Conservation (phyloP, 1,140 invertebrate species). For the Leptinotarsa lineolata region DNA sequence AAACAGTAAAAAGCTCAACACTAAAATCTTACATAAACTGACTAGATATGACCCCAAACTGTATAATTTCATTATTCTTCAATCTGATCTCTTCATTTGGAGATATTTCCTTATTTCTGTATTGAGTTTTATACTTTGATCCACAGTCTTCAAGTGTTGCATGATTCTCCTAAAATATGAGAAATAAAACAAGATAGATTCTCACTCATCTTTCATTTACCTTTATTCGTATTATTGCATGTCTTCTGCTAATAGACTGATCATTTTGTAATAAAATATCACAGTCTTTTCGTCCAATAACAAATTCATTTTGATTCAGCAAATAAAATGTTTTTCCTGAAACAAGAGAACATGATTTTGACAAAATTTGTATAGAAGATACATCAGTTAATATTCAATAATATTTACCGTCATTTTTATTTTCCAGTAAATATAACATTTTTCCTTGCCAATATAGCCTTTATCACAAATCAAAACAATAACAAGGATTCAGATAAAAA, state of each 20-base stretch:
- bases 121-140: slow-evolving; percentile 63
- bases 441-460: not conserved
- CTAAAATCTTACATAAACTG: slow-evolving; percentile 36
- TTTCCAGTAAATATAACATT: slow-evolving; percentile 25
- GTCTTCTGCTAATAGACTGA: slow-evolving; percentile 42
- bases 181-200: not conserved
- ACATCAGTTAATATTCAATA: too few relatives aligned
- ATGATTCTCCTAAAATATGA: slow-evolving; percentile 37
- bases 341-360: slow-evolving; percentile 8
- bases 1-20: too few relatives aligned
- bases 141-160: slow-evolving; percentile 58
- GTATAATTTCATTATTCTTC: slow-evolving; percentile 57
- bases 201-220: slow-evolving; percentile 24
- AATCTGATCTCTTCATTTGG: slow-evolving; percentile 48
- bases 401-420: slow-evolving; percentile 6
- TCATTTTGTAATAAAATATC: slow-evolving; percentile 41
- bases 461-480: too few relatives aligned
- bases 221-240: slow-evolving; percentile 36
- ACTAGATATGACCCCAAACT: slow-evolving; percentile 61
- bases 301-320: slow-evolving; percentile 29
- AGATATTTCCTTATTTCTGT: slow-evolving; percentile 55
- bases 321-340: slow-evolving; percentile 34
- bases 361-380: too few relatives aligned
- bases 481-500: too few relatives aligned
- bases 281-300: slow-evolving; percentile 42